phyloP scores from a whole-genome alignment of 2,888 invertebrate species.

The Mayetiola destructor region DNA sequence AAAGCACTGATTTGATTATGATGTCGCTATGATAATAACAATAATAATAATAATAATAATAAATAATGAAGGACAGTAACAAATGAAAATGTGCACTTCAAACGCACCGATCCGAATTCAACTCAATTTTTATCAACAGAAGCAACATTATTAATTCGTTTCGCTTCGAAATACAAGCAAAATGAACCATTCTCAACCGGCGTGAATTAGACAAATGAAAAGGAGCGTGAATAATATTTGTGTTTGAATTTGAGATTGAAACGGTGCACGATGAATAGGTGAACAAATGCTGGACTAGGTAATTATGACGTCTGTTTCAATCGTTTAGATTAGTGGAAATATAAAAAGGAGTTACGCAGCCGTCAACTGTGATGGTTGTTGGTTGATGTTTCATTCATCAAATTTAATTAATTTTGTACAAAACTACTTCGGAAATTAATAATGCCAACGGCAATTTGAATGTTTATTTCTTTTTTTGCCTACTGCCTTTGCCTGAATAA shows the following conservation, averaged over 20 bases:
- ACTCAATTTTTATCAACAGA: background rate
- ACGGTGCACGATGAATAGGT: too few species aligned
- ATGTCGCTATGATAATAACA: too few species aligned
- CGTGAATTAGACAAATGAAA: background rate
- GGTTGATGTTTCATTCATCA: background rate
- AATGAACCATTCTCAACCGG: background rate
- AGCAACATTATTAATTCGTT: background rate
- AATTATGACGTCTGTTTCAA: constrained; percentile 1
- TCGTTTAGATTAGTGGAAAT: background rate
- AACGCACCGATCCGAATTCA: background rate
- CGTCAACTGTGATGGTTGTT: background rate
- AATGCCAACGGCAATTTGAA: too few species aligned
- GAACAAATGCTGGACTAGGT: background rate
- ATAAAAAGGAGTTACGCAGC: background rate
- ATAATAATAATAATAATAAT: too few species aligned
- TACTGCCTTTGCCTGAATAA: too few species aligned
- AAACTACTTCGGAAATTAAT: too few species aligned
- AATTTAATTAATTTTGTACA: constrained; percentile 11
- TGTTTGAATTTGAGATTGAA: background rate
- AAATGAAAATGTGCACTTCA: too few species aligned
- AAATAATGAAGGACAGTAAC: too few species aligned
- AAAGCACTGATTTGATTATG: too few species aligned
- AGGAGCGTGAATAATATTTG: background rate
- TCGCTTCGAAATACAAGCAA: background rate
- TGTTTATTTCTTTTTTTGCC: too few species aligned